phyloP scores from a whole-genome alignment of 2,888 invertebrate genomes.

The Drosophila villosipedis region DNA sequence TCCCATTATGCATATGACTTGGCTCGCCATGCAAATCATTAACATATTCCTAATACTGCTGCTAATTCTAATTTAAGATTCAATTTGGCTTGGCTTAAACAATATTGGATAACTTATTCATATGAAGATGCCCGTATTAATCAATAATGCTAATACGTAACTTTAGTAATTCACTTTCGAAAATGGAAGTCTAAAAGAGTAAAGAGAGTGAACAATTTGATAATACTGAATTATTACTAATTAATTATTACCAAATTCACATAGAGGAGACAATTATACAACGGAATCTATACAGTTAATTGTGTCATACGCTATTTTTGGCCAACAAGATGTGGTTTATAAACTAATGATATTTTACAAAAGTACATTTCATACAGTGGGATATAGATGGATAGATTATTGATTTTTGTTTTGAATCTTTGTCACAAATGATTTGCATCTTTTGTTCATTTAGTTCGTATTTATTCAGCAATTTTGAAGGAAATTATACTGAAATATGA shows the following conservation, averaged over 20 bases:
- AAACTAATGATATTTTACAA: neutral
- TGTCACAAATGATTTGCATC: neutral
- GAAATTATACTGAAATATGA: neutral
- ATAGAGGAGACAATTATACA: neutral
- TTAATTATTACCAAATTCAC: neutral
- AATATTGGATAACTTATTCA: neutral
- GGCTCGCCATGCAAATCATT: neutral
- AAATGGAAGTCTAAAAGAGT: neutral
- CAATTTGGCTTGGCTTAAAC: neutral
- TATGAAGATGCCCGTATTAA: neutral
- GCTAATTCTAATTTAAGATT: neutral
- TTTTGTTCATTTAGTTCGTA: neutral
- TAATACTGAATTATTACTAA: neutral
- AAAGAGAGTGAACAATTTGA: neutral
- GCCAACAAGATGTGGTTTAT: neutral
- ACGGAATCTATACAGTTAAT: neutral
- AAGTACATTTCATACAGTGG: neutral
- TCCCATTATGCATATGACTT: neutral
- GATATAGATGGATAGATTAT: neutral
- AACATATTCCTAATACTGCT: neutral
- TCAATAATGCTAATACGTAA: neutral
- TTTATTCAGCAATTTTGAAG: neutral
- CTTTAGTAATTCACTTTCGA: neutral
- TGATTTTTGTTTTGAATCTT: neutral
- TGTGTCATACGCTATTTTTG: neutral